Evolutionary conservation across 1,140 invertebrate genomes (phyloP), one percentile per base, ranked within the genome.

Genomic region (Nomia melanderi): DNA sequence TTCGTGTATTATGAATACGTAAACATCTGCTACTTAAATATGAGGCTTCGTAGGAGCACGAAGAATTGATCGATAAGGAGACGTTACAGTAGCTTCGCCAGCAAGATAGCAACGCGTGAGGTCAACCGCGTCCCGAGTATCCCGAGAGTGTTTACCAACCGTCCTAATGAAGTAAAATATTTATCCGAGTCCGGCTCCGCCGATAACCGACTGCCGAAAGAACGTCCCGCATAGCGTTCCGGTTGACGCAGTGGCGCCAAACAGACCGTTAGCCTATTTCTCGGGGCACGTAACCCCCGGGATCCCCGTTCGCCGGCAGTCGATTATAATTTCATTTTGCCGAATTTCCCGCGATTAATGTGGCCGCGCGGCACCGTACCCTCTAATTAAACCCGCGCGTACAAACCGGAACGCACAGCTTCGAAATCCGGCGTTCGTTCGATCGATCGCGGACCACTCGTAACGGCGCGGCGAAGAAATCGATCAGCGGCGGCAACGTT

Each of bases 271-370:
- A 50, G 20, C 47, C n/a, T 50, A 50, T n/a, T n/a, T 78, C 70
- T 41, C 59, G 50, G 27, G 29, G 50, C 76, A 66, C 23, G 57
- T 44, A 79, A 79, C 60, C 57, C 69, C 33, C 54, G 50, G 47
- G 63, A 41, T 41, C 33, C 36, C 3, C 41, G 29, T 36, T 25
- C 65, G 53, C 53, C 14, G 20, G 11, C 27, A 53, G 47, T 67
- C 63, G 63, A 82, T 82, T 62, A 81, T 81, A 82, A 82, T 82
- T 82, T 81, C 62, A 72, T 81, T 72, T 50, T 25, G 60, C 62
- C 41, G 63, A 20, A 81, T 50, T 57, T 81, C 47, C 39, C 31
- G 47, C 70, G 69, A 83, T 83, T 75, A 78, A 82, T 66, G 59
- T 36, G 53, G 23, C 57, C 47, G 54, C 56, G 25, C 39, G 53